Base-by-base conservation (phyloP, 2,113 vertebrate genomes). In the Megaleporinus macrocephalus region DNA sequence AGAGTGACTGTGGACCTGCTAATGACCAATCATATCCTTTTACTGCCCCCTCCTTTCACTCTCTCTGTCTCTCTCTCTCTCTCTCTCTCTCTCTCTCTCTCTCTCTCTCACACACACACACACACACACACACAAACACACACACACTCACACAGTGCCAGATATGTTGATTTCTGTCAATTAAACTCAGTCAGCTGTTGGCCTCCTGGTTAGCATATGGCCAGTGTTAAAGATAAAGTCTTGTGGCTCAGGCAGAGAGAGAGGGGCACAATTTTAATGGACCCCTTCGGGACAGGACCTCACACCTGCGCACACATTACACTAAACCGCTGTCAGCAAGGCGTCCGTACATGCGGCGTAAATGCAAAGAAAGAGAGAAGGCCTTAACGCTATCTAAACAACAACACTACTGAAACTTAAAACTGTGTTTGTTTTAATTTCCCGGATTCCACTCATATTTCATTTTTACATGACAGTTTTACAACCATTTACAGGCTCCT, bases 161-260 rank as follows among this genome's bases (percentile, higher is more conserved):
- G 93, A 94, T 93, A 94, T 95, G 94, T 94, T 94, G 93, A 94
- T 95, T 93, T 93, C 81, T 92, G 88, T 93, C 93, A 94, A 94
- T 95, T 95, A 95, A 92, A 93, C 89, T 88, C 89, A 81, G 87
- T 95, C 94, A 94, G 93, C 93, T 95, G 94, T 92, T 94, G 90
- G 91, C 91, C 90, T 94, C 91, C 91, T 94, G 93, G 88, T 89
- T 92, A 91, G 92, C 94, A 95, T 95, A 95, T 94, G 94, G 94
- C 91, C 88, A 69, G 74, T 90, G 92, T 94, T 94, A 92, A 91
- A 93, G 91, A 90, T 91, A 92, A 91, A 92, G 91, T 92, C 89
- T 89, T 91, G 87, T 87, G 88, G 90, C 90, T 90, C 91, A 51
- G 86, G 88, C 85, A 88, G 84, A 83, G 89, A 83, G 89, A 87